Percentiles rank a stretch among this genome's conserved stretches.
phyloP scores from a whole-genome alignment of 2,797 vertebrate species.

The Halcyon badia region DNA sequence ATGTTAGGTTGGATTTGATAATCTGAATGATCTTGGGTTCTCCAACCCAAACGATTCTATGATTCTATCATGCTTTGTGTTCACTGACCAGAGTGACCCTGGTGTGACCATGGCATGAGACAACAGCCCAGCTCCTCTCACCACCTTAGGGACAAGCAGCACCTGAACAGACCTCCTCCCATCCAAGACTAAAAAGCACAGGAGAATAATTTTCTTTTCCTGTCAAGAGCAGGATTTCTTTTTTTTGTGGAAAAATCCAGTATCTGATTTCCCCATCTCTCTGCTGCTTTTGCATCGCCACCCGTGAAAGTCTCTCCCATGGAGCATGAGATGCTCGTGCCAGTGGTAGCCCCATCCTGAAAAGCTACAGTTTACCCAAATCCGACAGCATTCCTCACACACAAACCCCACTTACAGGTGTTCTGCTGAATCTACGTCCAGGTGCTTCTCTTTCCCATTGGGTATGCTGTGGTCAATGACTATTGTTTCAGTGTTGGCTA shows the following conservation, averaged over 20 bases:
- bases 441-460: slow-evolving; percentile 90
- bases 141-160: not conserved
- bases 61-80: not conserved
- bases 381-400: not conserved
- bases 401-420: slow-evolving; percentile 85
- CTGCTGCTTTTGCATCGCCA: not conserved
- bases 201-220: not conserved
- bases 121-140: not conserved
- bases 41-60: not conserved
- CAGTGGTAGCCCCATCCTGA: not conserved
- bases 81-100: not conserved
- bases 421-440: slow-evolving; percentile 89
- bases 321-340: not conserved
- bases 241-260: not conserved
- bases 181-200: not conserved
- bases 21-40: not conserved
- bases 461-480: slow-evolving; percentile 92
- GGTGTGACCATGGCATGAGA: not conserved
- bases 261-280: not conserved
- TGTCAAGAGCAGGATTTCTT: not conserved
- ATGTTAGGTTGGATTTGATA: not conserved
- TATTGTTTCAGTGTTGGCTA: slow-evolving; percentile 98
- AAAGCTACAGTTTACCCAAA: not conserved
- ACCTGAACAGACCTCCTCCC: not conserved
- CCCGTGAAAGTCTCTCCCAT: not conserved